Percentiles rank a stretch among this genome's conserved stretches.
phyloP scores from a whole-genome alignment of 2,888 invertebrate species.

The Parnassius smintheus region DNA sequence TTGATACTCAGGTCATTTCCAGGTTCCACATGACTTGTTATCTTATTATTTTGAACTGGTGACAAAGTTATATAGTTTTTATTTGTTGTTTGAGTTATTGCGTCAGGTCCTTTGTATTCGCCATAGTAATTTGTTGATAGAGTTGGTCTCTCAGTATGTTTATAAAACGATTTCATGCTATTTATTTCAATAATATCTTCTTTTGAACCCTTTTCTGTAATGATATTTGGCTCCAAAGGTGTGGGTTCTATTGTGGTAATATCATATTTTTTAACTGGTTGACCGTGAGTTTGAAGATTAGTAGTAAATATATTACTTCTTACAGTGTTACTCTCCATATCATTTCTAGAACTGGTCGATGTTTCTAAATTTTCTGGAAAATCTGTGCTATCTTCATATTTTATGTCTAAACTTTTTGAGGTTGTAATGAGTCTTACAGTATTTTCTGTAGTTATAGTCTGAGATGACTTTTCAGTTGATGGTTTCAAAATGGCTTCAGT shows the following conservation, averaged over 20 bases:
- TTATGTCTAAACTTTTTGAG: slow-evolving; percentile 3
- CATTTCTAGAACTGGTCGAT: not conserved
- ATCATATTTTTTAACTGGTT: not conserved
- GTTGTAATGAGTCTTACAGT: not conserved
- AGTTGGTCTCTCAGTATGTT: too few relatives aligned
- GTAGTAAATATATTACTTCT: not conserved
- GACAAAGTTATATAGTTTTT: not conserved
- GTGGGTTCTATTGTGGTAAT: not conserved
- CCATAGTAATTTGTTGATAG: too few relatives aligned
- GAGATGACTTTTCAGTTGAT: not conserved
- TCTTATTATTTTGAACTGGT: not conserved
- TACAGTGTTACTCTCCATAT: slow-evolving; percentile 1
- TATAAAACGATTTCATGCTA: not conserved
- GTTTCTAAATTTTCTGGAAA: not conserved
- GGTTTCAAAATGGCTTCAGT: not conserved
- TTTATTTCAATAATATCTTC: not conserved
- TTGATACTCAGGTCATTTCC: not conserved
- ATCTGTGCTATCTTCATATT: not conserved
- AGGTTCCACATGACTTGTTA: not conserved
- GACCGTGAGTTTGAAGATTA: not conserved
- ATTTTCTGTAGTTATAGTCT: not conserved
- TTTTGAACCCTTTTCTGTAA: not conserved
- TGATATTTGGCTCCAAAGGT: not conserved
- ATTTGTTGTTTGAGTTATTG: not conserved
- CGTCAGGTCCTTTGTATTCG: not conserved